A percentile compares a stretch with the other conserved stretches of the same genome.
Evolutionary conservation across 2,888 invertebrate genomes (phyloP).

Genomic region (Melipona bicolor): DNA sequence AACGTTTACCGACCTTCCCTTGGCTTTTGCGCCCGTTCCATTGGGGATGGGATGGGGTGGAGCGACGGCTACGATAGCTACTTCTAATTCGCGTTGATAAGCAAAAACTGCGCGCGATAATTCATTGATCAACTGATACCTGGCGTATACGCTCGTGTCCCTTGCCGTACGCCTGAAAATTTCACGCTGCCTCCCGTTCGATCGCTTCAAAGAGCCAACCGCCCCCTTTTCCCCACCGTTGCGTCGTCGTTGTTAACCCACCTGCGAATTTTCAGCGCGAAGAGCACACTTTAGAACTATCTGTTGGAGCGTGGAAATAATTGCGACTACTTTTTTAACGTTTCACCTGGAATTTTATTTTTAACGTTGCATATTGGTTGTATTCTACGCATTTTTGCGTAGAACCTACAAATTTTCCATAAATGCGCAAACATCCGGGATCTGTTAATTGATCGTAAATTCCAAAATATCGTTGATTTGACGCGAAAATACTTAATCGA

Average conservation of each 20-base stretch:
- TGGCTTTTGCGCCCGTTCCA: conserved; percentile 32
- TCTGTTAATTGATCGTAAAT: not conserved
- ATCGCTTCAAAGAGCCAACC: not conserved
- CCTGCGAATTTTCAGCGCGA: not conserved
- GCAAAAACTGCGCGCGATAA: conserved; percentile 53
- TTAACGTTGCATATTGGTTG: too few relatives aligned
- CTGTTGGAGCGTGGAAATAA: not conserved
- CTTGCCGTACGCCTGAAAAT: not conserved
- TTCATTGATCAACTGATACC: conserved; percentile 53
- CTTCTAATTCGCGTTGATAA: conserved; percentile 59
- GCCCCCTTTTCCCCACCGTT: not conserved
- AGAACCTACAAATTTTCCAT: too few relatives aligned
- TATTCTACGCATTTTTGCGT: too few relatives aligned
- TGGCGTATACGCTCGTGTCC: conserved; percentile 21
- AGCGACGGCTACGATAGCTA: conserved; percentile 38
- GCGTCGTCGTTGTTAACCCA: not conserved
- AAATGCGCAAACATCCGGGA: too few relatives aligned
- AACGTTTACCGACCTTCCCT: conserved; percentile 50
- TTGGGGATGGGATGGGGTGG: not conserved
- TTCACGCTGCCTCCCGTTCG: conserved; percentile 6
- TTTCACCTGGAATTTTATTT: too few relatives aligned
- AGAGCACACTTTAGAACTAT: not conserved
- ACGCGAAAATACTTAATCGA: not conserved
- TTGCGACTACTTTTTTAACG: not conserved
- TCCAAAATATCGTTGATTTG: not conserved